Evolutionary conservation across 2,797 vertebrate genomes (phyloP), one percentile per base, ranked within the genome.

Genomic region (Coracias cyanogaster): DNA sequence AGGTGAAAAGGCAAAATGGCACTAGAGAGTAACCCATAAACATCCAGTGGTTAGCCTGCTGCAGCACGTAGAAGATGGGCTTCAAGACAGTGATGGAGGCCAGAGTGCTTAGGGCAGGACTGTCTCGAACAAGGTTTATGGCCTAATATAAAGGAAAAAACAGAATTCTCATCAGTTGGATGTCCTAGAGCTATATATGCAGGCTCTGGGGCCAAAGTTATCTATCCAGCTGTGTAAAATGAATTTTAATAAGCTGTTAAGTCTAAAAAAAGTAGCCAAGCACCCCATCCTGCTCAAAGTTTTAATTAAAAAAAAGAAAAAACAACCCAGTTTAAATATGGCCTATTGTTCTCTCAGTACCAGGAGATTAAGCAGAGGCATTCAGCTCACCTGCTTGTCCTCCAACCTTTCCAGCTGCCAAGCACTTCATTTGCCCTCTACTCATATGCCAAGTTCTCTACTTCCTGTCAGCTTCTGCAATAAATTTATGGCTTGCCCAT

Each of bases 11-110:
- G 96, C 99, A 99, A 94, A 99, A 99, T 76, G 99, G 98, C 82
- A 99, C 98, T 55, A 99, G 98, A 11, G 99, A 98, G 96, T 99
- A 99, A 55, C 99, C 99, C 99, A 99, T 99, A 84, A 99, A 99
- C 93, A 99, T 98, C 99, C 99, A 99, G 97, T 99, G 99, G 92
- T 99, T 83, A 41, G 98, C 96, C 97, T 99, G 99, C 92, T 99
- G 99, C 64, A 99, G 96, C 78, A 98, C 33, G 3, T 99, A 99
- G 95, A 99, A 96, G 92, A 99, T 43, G 22, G 99, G 99, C 86
- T 97, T 98, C 62, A 99, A 89, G 79, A 93, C 15, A 1, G 98
- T 92, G 78, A 98, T 97, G 87, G 98, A 98, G 72, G 98, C 97
- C 83, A 99, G 57, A 18, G 95, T 96, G 29, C 92, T 97, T 84